A percentile compares a stretch with the other conserved stretches of the same genome.
Evolutionary conservation across 37 sponge, comb jelly and placozoan genomes (phyloP).

Genomic region (Chondrilla cf. caribensis): DNA sequence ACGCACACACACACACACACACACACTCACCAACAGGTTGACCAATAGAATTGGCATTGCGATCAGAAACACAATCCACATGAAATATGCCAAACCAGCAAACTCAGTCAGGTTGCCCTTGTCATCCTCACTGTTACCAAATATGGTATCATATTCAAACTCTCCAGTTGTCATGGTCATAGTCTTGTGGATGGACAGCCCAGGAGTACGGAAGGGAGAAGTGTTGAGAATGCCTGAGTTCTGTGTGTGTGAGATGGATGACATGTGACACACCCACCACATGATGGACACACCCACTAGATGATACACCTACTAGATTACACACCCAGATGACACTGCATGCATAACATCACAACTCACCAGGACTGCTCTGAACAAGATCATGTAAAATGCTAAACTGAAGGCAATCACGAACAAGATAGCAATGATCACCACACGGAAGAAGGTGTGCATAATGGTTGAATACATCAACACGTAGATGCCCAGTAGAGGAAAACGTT

Average conservation of each 20-base stretch:
- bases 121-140: slow-evolving; percentile 32
- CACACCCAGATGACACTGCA: too few relatives aligned
- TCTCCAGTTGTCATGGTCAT: slow-evolving; percentile 92
- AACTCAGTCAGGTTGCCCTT: slow-evolving; percentile 30
- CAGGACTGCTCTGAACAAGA: slow-evolving; percentile 31
- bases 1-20: too few relatives aligned
- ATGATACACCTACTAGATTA: neutral
- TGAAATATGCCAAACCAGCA: slow-evolving; percentile 40
- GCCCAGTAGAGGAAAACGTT: slow-evolving; percentile 77
- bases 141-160: slow-evolving; percentile 89
- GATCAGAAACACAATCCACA: slow-evolving; percentile 91
- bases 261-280: too few relatives aligned
- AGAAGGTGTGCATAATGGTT: slow-evolving; percentile 85
- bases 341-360: too few relatives aligned
- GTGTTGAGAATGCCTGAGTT: neutral
- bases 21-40: slow-evolving; percentile 86
- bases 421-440: slow-evolving; percentile 71
- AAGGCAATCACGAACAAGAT: slow-evolving; percentile 85
- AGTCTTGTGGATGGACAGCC: slow-evolving; percentile 75
- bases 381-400: slow-evolving; percentile 89
- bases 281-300: too few relatives aligned
- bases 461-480: slow-evolving; percentile 97
- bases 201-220: slow-evolving; percentile 57
- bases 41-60: slow-evolving; percentile 93
- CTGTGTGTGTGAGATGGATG: too few relatives aligned